Evolutionary conservation across 2,113 vertebrate species (phyloP).

Genomic region (Natator depressus): DNA sequence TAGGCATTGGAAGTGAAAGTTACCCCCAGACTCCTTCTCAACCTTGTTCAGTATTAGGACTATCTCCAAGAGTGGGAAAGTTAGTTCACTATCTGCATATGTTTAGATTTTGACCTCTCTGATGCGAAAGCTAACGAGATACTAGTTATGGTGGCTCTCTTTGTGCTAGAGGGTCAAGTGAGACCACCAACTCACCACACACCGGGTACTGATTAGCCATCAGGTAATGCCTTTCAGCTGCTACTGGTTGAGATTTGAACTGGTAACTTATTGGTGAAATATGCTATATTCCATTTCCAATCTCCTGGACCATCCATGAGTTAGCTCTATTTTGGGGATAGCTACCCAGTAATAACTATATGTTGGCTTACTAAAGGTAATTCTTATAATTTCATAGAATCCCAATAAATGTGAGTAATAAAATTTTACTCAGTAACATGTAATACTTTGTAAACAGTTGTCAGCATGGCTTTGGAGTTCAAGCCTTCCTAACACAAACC

Average conservation of each 20-base stretch:
- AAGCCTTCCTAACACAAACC: constrained; percentile 47
- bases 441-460: constrained; percentile 25
- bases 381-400: background rate
- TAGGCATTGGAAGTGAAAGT: background rate
- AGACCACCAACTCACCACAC: background rate
- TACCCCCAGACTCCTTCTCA: background rate
- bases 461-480: constrained; percentile 47
- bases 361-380: background rate
- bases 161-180: background rate
- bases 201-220: constrained; percentile 8
- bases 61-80: background rate
- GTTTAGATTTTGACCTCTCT: background rate
- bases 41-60: background rate
- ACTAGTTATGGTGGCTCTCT: background rate
- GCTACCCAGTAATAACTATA: background rate
- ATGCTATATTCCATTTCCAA: background rate
- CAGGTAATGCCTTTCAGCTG: background rate
- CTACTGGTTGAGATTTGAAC: constrained; percentile 25
- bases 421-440: constrained; percentile 21
- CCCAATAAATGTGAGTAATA: background rate
- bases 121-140: rapidly evolving
- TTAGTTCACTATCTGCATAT: background rate
- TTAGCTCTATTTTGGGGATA: constrained; percentile 13
- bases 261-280: background rate
- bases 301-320: background rate